Conservation (phyloP, 2,888 invertebrate species). For the Zygaena filipendulae region DNA sequence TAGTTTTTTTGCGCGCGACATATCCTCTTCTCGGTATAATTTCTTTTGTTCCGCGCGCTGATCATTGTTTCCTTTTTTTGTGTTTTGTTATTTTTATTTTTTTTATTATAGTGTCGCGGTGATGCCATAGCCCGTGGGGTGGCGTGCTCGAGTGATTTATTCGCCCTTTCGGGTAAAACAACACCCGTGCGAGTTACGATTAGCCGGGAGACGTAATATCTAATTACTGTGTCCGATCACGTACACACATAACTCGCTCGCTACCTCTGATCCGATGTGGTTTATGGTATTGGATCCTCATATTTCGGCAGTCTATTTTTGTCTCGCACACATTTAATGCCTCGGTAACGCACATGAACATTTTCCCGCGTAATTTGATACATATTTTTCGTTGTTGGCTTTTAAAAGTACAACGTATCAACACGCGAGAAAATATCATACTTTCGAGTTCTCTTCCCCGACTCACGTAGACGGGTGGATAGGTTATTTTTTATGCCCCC, state of each 20-base stretch:
- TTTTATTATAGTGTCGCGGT: slow-evolving; percentile 52
- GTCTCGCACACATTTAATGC: too few species aligned
- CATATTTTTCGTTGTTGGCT: slow-evolving; percentile 36
- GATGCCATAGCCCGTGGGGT: too few species aligned
- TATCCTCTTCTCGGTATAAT: slow-evolving; percentile 44
- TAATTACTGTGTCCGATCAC: slow-evolving; percentile 67
- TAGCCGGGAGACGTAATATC: slow-evolving; percentile 61
- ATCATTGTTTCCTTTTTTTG: slow-evolving; percentile 57
- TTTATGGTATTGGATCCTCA: slow-evolving; percentile 67
- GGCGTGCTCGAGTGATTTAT: slow-evolving; percentile 53
- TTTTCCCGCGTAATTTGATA: slow-evolving; percentile 47
- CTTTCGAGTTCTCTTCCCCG: too few species aligned
- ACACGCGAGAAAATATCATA: too few species aligned
- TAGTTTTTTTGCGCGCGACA: slow-evolving; percentile 48
- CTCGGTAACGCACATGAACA: slow-evolving; percentile 16
- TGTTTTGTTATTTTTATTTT: too few species aligned
- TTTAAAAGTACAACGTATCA: too few species aligned
- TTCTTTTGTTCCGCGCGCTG: slow-evolving; percentile 62
- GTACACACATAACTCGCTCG: slow-evolving; percentile 60
- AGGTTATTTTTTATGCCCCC: too few species aligned
- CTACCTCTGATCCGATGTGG: slow-evolving; percentile 59
- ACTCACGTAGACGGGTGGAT: too few species aligned
- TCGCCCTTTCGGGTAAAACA: slow-evolving; percentile 64
- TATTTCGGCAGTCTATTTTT: slow-evolving; percentile 63
- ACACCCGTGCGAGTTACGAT: slow-evolving; percentile 66